These are phyloP conservation scores for Malurus elegans DNA, from an alignment of 2,113 vertebrate species.

Conservation along the genomic window DNA sequence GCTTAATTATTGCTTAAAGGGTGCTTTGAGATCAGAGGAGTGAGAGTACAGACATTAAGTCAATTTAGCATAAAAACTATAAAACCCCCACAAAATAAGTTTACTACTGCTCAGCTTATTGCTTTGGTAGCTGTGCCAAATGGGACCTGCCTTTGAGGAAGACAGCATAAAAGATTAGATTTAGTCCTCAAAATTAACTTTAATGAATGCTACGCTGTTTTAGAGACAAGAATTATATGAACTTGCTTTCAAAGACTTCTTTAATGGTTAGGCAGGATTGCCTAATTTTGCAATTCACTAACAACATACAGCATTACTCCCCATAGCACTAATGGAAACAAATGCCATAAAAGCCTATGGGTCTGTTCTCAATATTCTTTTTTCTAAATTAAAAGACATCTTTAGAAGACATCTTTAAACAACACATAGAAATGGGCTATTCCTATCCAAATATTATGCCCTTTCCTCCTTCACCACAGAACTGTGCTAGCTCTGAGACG, in stretches of 20 bases:
- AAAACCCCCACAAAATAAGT: background rate
- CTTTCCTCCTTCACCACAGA: background rate
- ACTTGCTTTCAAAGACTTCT: slow-evolving; percentile 13
- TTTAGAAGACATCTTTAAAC: background rate
- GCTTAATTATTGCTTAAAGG: slow-evolving; percentile 11
- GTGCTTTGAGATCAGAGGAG: background rate
- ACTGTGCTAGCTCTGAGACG: background rate
- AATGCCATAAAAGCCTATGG: background rate
- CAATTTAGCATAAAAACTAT: background rate
- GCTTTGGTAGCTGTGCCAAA: background rate
- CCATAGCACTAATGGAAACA: background rate
- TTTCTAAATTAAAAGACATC: background rate
- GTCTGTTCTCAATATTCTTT: background rate
- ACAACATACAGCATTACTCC: background rate
- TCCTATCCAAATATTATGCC: background rate
- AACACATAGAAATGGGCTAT: background rate
- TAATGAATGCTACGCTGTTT: background rate
- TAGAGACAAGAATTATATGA: background rate
- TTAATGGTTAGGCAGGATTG: background rate
- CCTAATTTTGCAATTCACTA: background rate
- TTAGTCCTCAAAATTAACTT: background rate
- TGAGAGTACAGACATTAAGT: background rate
- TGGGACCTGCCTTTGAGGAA: background rate
- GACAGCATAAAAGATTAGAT: background rate
- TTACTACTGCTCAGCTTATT: background rate